phyloP scores from a whole-genome alignment of 1,140 invertebrate genomes.

The Spodoptera frugiperda region DNA sequence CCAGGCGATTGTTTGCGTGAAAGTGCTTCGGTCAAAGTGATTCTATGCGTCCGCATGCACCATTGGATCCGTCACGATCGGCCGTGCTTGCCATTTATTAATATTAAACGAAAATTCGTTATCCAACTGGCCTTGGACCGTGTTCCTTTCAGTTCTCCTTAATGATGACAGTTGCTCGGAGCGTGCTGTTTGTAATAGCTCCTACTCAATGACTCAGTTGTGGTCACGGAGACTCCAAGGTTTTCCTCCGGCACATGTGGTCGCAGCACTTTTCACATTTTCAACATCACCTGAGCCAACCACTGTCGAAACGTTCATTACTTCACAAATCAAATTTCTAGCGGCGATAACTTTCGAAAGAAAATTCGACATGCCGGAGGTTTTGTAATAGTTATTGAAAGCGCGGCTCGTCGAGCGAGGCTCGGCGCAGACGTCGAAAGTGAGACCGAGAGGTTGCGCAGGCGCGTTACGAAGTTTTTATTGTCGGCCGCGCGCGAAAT shows the following conservation, averaged over 20 bases:
- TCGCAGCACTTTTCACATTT: conserved; percentile 39
- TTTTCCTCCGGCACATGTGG: conserved; percentile 53
- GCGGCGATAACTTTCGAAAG: conserved; percentile 70
- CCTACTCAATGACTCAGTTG: conserved; percentile 68
- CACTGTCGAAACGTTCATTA: conserved; percentile 43
- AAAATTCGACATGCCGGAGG: conserved; percentile 77
- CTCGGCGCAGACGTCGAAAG: conserved; percentile 79
- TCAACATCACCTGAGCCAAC: conserved; percentile 22
- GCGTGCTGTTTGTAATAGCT: conserved; percentile 76
- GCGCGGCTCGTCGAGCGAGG: conserved; percentile 71
- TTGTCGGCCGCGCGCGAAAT: conserved; percentile 85
- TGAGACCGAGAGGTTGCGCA: conserved; percentile 84
- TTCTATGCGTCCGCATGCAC: conserved; percentile 73
- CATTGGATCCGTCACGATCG: conserved; percentile 78
- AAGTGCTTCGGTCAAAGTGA: conserved; percentile 65
- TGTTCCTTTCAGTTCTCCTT: conserved; percentile 83
- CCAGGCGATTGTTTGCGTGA: conserved; percentile 56
- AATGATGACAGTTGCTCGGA: conserved; percentile 83
- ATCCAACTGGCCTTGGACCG: conserved; percentile 80
- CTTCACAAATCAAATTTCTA: conserved; percentile 59
- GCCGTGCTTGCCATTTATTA: conserved; percentile 81
- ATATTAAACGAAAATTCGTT: conserved; percentile 86
- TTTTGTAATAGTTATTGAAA: conserved; percentile 83
- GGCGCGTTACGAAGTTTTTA: conserved; percentile 84
- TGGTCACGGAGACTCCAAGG: conserved; percentile 66